A percentile compares a stretch with the other conserved stretches of the same genome.
These are phyloP conservation scores for Drosophila maculinotata DNA, from an alignment of 2,888 invertebrate species.

Conservation along the genomic window DNA sequence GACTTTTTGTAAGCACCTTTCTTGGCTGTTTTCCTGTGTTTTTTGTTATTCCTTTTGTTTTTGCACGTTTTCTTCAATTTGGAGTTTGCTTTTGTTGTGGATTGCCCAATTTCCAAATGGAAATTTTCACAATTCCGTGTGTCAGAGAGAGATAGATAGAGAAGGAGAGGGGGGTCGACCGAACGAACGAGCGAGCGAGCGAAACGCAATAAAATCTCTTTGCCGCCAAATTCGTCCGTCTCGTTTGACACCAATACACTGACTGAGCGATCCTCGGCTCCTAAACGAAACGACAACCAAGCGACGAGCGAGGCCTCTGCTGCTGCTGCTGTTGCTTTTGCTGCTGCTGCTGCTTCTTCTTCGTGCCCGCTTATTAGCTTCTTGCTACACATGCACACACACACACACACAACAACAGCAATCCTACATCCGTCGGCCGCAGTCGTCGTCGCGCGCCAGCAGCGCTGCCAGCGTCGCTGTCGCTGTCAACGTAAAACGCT, in stretches of 20 bases:
- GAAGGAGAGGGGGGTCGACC: constrained; percentile 40
- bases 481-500: constrained; percentile 49
- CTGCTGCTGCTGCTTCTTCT: constrained; percentile 49
- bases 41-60: constrained; percentile 51
- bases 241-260: constrained; percentile 78
- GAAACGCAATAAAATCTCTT: constrained; percentile 64
- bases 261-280: constrained; percentile 81
- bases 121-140: constrained; percentile 70
- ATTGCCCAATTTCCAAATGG: constrained; percentile 67
- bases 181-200: constrained; percentile 59
- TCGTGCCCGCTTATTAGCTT: constrained; percentile 62
- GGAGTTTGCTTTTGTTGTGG: constrained; percentile 45
- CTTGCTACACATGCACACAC: constrained; percentile 37
- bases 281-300: constrained; percentile 67
- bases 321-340: constrained; percentile 41
- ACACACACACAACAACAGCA: constrained; percentile 43
- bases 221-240: constrained; percentile 77
- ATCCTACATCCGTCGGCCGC: constrained; percentile 74
- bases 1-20: constrained; percentile 59
- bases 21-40: constrained; percentile 35
- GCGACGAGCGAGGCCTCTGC: constrained; percentile 62
- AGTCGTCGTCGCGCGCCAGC: constrained; percentile 31
- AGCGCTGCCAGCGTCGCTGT: constrained; percentile 46
- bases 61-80: constrained; percentile 55
- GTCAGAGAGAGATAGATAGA: constrained; percentile 43